A percentile compares a stretch with the other conserved stretches of the same genome.
Conservation (phyloP, 2,888 invertebrate species). For the Hoplodrina blanda region DNA sequence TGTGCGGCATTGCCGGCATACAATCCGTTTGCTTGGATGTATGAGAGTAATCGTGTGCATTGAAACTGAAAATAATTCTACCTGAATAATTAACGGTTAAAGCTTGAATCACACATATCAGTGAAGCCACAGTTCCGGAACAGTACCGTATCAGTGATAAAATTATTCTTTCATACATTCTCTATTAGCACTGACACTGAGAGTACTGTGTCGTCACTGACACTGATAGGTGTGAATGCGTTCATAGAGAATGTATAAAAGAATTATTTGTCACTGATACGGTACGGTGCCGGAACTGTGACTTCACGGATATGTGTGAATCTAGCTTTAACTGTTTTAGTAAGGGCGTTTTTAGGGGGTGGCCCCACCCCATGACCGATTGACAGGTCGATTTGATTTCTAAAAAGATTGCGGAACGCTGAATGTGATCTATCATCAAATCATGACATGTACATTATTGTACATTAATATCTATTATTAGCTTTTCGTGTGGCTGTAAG, state of each 20-base stretch:
- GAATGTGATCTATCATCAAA: conserved; percentile 7
- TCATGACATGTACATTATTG: background rate
- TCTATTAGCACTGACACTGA: too few relatives aligned
- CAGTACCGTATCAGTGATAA: too few relatives aligned
- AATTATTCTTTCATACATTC: too few relatives aligned
- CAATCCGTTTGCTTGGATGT: conserved; percentile 26
- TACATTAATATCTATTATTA: background rate
- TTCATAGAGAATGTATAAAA: too few relatives aligned
- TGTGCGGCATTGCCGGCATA: conserved; percentile 40
- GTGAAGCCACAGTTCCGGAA: too few relatives aligned
- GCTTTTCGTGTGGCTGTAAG: background rate
- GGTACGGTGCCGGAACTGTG: too few relatives aligned
- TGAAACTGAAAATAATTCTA: background rate
- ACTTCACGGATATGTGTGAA: background rate
- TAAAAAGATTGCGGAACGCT: conserved; percentile 17
- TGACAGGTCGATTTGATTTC: conserved; percentile 20
- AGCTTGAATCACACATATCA: too few relatives aligned
- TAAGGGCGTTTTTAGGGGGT: background rate
- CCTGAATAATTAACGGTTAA: background rate
- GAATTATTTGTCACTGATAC: too few relatives aligned
- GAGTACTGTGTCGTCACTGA: too few relatives aligned
- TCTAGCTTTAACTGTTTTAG: background rate
- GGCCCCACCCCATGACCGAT: conserved; percentile 16
- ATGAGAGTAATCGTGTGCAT: conserved; percentile 13
- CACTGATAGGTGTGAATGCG: too few relatives aligned